These are phyloP conservation scores for Bugula neritina DNA, from an alignment of 2,888 invertebrate genomes.

Conservation along the genomic window DNA sequence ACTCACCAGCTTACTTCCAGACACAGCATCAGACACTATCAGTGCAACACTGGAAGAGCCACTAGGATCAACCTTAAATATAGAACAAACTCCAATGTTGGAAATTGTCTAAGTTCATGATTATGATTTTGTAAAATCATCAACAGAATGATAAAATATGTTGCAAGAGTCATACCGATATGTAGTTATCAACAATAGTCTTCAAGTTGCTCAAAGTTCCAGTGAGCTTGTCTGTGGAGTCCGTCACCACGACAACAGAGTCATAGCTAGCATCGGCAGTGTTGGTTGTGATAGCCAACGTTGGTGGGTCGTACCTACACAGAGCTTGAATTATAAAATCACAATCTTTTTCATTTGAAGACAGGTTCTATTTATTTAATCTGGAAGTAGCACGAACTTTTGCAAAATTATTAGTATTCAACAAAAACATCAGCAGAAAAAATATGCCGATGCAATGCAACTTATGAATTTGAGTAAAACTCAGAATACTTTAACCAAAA, in stretches of 20 bases:
- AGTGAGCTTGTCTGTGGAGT: constrained; percentile 39
- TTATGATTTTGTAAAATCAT: no score
- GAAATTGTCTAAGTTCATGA: no score
- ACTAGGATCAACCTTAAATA: background rate
- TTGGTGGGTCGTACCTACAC: background rate
- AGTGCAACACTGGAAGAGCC: background rate
- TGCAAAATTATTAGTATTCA: no score
- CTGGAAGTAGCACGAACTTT: no score
- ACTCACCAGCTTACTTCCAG: background rate
- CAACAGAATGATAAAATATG: background rate
- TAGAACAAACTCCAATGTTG: no score
- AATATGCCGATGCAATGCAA: no score
- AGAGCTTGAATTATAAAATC: no score
- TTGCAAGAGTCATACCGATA: constrained; percentile 36
- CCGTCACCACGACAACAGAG: constrained; percentile 51
- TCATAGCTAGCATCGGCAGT: constrained; percentile 44
- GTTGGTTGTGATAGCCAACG: background rate
- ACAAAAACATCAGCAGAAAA: no score
- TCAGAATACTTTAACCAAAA: no score
- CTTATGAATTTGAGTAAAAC: no score
- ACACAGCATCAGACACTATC: background rate
- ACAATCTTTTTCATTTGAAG: no score
- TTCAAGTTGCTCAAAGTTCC: constrained; percentile 40
- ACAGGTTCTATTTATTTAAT: no score
- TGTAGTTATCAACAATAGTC: constrained; percentile 38